phyloP scores from a whole-genome alignment of 2,888 invertebrate genomes.

The Euzophera pinguis region DNA sequence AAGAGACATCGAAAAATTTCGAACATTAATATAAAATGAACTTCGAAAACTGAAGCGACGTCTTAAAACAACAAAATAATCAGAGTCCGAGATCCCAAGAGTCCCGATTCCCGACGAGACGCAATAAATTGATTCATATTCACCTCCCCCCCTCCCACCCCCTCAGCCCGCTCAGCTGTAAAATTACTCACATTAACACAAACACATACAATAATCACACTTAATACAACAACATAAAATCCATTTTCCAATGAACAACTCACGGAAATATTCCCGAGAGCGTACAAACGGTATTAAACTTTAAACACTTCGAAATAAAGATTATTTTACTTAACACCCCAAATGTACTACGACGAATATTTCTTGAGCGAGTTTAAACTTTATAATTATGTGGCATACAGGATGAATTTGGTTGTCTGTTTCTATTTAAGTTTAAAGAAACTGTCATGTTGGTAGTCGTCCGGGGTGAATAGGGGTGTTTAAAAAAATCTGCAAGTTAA shows the following conservation, averaged over 20 bases:
- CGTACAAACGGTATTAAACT: background rate
- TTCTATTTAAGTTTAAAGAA: constrained; percentile 1
- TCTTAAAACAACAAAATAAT: constrained; percentile 13
- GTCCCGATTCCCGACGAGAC: constrained; percentile 8
- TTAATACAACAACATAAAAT: constrained; percentile 4
- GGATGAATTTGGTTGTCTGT: background rate
- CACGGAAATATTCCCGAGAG: background rate
- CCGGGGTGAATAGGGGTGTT: background rate
- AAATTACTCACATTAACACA: constrained; percentile 24
- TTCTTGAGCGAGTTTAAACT: constrained; percentile 6
- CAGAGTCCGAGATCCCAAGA: background rate
- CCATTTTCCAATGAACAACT: constrained; percentile 8
- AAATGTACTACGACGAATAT: background rate
- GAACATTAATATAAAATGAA: background rate
- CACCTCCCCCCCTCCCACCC: constrained; percentile 26
- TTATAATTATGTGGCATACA: constrained; percentile 4
- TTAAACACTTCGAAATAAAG: background rate
- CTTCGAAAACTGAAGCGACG: background rate
- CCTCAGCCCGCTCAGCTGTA: constrained; percentile 26
- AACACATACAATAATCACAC: constrained; percentile 11
- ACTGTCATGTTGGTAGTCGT: background rate
- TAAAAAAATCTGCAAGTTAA: background rate
- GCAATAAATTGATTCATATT: constrained; percentile 51
- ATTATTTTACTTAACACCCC: background rate
- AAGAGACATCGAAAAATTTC: background rate